phyloP scores from a whole-genome alignment of 2,113 vertebrate genomes.

The Nesogale talazaci region DNA sequence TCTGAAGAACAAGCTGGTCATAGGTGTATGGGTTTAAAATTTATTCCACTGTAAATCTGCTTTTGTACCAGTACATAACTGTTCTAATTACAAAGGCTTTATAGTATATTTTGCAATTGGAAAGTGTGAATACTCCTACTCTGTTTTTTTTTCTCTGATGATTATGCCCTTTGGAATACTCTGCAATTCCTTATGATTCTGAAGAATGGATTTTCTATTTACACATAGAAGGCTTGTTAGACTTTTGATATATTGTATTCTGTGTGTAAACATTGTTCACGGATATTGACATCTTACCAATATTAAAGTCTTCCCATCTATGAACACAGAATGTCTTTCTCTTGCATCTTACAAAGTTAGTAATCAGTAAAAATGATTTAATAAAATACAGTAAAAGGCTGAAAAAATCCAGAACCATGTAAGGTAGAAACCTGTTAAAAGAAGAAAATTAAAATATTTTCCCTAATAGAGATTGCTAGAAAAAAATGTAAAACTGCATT shows the following conservation, averaged over 20 bases:
- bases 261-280: neutral
- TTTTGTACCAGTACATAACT: too few species aligned
- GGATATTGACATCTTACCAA: neutral
- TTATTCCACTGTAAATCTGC: too few species aligned
- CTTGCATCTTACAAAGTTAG: constrained; percentile 28
- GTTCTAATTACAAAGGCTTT: neutral
- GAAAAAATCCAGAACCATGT: neutral
- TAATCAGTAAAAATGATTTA: constrained; percentile 25
- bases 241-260: neutral
- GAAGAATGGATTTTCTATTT: neutral
- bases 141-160: neutral
- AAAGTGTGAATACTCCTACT: neutral
- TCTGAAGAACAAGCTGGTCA: too few species aligned
- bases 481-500: neutral
- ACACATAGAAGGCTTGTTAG: neutral
- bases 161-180: too few species aligned
- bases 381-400: neutral
- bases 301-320: neutral
- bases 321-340: neutral
- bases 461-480: neutral
- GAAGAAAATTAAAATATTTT: neutral
- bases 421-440: neutral
- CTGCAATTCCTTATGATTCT: too few species aligned
- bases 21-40: too few species aligned
- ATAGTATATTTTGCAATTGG: neutral